These are phyloP conservation scores for Odontophorus gujanensis DNA, from an alignment of 2,113 vertebrate genomes.

Conservation along the genomic window DNA sequence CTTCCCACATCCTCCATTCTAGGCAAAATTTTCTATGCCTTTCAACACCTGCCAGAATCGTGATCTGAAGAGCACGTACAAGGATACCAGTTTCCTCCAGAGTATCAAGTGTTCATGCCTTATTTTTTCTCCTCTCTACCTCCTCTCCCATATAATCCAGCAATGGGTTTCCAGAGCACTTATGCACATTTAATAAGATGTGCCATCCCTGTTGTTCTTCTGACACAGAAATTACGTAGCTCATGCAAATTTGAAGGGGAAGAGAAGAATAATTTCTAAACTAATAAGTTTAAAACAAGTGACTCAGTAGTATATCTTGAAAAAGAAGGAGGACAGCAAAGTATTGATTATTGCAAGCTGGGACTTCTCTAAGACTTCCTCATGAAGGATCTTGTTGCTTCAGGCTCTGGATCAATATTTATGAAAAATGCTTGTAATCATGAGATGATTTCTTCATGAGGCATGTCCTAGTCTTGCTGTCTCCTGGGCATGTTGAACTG, in stretches of 20 bases:
- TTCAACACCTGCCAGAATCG: not conserved
- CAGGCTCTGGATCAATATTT: not conserved
- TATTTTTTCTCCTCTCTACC: not conserved
- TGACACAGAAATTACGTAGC: not conserved
- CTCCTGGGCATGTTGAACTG: not conserved
- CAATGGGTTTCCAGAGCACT: not conserved
- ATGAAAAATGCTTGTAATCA: not conserved
- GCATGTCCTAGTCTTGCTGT: not conserved
- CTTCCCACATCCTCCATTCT: not conserved
- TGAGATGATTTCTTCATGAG: not conserved
- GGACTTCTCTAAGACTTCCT: not conserved
- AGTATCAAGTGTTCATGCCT: not conserved
- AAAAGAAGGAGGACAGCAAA: not conserved
- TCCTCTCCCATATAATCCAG: not conserved
- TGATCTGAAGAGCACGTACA: not conserved
- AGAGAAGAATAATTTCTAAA: not conserved
- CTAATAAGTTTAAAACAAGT: not conserved
- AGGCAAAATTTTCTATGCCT: not conserved
- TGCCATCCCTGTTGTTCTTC: not conserved
- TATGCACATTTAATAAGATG: not conserved
- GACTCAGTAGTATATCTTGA: not conserved
- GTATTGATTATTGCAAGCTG: not conserved
- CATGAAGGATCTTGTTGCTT: not conserved
- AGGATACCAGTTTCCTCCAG: not conserved
- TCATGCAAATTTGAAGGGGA: constrained; percentile 10